phyloP scores from a whole-genome alignment of 2,113 vertebrate genomes.

The Lichenostomus cassidix region DNA sequence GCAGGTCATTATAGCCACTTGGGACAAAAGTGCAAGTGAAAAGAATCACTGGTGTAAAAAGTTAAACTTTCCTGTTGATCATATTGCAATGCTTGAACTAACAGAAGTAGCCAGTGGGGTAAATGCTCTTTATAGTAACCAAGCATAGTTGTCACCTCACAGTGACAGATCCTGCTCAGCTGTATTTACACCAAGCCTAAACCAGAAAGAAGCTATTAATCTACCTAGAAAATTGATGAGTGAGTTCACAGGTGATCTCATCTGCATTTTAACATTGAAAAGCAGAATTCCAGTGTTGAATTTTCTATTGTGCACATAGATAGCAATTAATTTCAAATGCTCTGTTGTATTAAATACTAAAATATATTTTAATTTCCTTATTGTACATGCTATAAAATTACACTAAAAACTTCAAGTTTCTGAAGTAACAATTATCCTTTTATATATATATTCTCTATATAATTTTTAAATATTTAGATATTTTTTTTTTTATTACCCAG shows the following conservation, averaged over 20 bases:
- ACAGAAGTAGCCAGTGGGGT: background rate
- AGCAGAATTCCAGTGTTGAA: background rate
- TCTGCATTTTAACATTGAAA: background rate
- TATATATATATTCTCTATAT: slow-evolving; percentile 11
- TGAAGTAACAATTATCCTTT: slow-evolving; percentile 28
- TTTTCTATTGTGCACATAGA: slow-evolving; percentile 49
- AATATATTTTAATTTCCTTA: slow-evolving; percentile 67
- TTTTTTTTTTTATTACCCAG: background rate
- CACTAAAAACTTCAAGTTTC: slow-evolving; percentile 65
- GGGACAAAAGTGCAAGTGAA: slow-evolving; percentile 45
- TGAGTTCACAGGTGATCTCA: background rate
- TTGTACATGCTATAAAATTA: slow-evolving; percentile 72
- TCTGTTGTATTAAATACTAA: slow-evolving; percentile 63
- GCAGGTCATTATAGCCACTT: background rate
- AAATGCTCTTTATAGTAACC: background rate
- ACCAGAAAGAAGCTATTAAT: background rate
- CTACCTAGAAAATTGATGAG: background rate
- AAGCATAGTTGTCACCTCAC: background rate
- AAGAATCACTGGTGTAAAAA: background rate
- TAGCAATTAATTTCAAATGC: slow-evolving; percentile 6
- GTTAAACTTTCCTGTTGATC: background rate
- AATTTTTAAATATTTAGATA: background rate
- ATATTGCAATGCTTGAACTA: background rate
- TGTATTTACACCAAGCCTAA: background rate
- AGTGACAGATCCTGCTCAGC: background rate